Base-by-base conservation (phyloP, 2,888 invertebrate species). In the Ormyrus nitidulus region DNA sequence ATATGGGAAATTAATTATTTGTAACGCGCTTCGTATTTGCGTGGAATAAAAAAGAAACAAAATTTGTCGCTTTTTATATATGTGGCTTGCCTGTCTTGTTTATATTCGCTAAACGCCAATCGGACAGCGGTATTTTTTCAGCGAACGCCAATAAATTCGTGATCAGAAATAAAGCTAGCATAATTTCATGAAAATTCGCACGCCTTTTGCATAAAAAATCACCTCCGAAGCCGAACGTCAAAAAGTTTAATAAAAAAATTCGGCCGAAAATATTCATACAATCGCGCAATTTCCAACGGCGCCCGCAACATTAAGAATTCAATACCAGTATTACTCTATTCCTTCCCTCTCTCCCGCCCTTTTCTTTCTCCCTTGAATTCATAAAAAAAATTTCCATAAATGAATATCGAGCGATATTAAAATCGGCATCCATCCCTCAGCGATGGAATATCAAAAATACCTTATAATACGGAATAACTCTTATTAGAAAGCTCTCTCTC, bases 371-470 rank as follows among this genome's bases (percentile, higher is more conserved):
- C 48, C 61, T 49, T 54, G 72, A 72, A 71, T 80, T 61, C 76
- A 80, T 72, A 80, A 68, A 76, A 76, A 68, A 56, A 76, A 76
- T 77, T 68, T 77, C 64, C 80, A 77, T 80, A 80, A 80, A 80
- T 77, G 77, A 80, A 80, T 80, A 77, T 77, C 77, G 68, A 73
- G 48, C 62, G 64, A 73, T 73, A 80, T 80, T 72, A 73, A 80
- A 77, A 73, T 68, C 34, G 64, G 54, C 64, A 65, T 56, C 76
- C 51, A 44, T 58, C 61, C 13, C 56, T 62, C 51, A 5, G 6
- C 34, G 11, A 19, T 10, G 59, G 48, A 61, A 71, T 56, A 80
- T 71, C 59, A 46, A 70, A 66, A 72, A 68, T 76, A 58, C 49
- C 68, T 34, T 73, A 64, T 73, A 73, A 68, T 72, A 77, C 73